Evolutionary conservation across 2,888 invertebrate species (phyloP).

Genomic region (Tiliacea citrago): DNA sequence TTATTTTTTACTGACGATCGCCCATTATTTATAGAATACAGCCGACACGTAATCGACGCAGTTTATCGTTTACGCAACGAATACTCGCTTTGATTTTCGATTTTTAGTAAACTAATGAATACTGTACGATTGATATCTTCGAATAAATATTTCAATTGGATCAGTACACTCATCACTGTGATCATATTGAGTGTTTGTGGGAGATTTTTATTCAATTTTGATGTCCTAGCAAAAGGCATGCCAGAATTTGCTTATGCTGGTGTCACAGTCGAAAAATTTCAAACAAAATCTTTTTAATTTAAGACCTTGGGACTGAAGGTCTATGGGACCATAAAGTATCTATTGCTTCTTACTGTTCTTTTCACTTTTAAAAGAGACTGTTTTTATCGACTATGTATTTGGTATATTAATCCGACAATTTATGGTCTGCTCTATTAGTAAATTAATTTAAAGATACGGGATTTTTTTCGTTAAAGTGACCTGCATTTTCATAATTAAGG

Average conservation of each 20-base stretch:
- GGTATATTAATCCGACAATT: neutral
- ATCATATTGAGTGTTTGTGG: slow-evolving; percentile 21
- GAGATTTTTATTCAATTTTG: slow-evolving; percentile 9
- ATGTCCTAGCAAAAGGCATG: neutral
- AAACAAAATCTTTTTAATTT: neutral
- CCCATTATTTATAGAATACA: slow-evolving; percentile 77
- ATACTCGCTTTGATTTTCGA: slow-evolving; percentile 64
- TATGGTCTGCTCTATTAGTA: neutral
- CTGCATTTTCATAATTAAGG: too few relatives aligned
- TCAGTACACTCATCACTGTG: slow-evolving; percentile 28
- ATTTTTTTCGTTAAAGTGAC: too few relatives aligned
- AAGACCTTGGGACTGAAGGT: too few relatives aligned
- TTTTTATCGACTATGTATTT: neutral
- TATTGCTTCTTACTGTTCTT: neutral
- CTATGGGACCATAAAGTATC: neutral
- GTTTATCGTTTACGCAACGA: slow-evolving; percentile 73
- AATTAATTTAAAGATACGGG: neutral
- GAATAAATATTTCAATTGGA: slow-evolving; percentile 53
- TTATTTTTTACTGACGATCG: slow-evolving; percentile 70
- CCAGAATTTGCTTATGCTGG: neutral
- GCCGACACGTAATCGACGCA: slow-evolving; percentile 68
- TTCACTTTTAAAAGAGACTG: neutral
- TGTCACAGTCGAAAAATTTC: neutral
- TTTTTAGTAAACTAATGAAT: slow-evolving; percentile 62
- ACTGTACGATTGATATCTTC: slow-evolving; percentile 45